Evolutionary conservation across 2,888 invertebrate species (phyloP).

Genomic region (Pachycephus smyrnensis): DNA sequence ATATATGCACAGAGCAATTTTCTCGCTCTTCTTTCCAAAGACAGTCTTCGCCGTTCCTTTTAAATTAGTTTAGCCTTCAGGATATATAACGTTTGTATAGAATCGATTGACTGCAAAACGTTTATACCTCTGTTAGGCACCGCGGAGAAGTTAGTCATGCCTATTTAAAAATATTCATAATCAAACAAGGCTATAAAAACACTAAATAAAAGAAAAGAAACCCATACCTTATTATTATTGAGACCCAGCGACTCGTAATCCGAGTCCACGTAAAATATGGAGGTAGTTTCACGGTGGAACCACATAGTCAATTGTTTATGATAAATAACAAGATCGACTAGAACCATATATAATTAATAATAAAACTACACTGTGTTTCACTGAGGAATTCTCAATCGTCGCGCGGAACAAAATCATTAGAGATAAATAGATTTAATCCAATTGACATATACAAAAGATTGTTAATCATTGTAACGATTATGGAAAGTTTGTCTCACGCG

Average conservation of each 20-base stretch:
- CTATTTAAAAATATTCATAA: neutral
- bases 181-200: neutral
- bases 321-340: neutral
- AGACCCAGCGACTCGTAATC: constrained; percentile 41
- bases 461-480: neutral
- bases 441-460: neutral
- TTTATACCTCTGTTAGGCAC: neutral
- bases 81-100: neutral
- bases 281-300: constrained; percentile 50
- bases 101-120: neutral
- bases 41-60: neutral
- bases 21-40: neutral
- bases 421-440: neutral
- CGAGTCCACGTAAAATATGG: constrained; percentile 56
- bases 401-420: too few species aligned
- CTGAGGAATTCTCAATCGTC: too few species aligned
- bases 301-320: constrained; percentile 40
- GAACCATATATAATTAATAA: neutral
- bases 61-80: neutral
- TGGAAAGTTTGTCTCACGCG: neutral
- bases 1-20: constrained; percentile 15
- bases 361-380: neutral
- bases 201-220: neutral
- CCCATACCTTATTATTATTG: constrained; percentile 42
- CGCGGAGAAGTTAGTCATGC: neutral